phyloP scores from a whole-genome alignment of 1,140 invertebrate genomes.

The Forficula auricularia region DNA sequence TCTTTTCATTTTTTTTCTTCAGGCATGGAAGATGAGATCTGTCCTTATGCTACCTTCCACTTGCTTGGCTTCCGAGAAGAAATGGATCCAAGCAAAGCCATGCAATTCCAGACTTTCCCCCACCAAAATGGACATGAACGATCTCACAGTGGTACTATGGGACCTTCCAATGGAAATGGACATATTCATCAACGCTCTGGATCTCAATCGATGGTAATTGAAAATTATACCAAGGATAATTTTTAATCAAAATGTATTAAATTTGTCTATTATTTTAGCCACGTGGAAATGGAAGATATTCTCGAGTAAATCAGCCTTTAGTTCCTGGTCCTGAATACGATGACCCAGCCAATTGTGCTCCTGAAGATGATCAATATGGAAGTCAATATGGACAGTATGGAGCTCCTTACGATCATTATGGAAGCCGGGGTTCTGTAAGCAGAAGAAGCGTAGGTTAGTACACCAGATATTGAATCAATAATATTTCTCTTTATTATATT shows the following conservation, averaged over 20 bases:
- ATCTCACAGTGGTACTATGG: slow-evolving; percentile 53
- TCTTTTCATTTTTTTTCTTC: slow-evolving; percentile 10
- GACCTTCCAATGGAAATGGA: slow-evolving; percentile 41
- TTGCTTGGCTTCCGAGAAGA: slow-evolving; percentile 83
- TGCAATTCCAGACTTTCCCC: slow-evolving; percentile 76
- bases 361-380: slow-evolving; percentile 76
- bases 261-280: slow-evolving; percentile 28
- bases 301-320: slow-evolving; percentile 32
- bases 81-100: slow-evolving; percentile 77
- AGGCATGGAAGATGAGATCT: slow-evolving; percentile 88
- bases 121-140: slow-evolving; percentile 50
- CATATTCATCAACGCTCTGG: slow-evolving; percentile 63
- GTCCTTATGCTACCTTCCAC: slow-evolving; percentile 86
- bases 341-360: slow-evolving; percentile 75
- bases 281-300: slow-evolving; percentile 57
- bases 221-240: neutral
- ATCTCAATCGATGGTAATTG: slow-evolving; percentile 64
- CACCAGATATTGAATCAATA: neutral
- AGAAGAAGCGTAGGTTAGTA: slow-evolving; percentile 36
- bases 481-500: no score
- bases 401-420: slow-evolving; percentile 71
- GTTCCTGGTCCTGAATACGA: slow-evolving; percentile 55
- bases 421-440: slow-evolving; percentile 59
- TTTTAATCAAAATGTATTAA: neutral
- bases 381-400: slow-evolving; percentile 63